Percentiles rank a stretch among this genome's conserved stretches.
Evolutionary conservation across 2,888 invertebrate genomes (phyloP).

Genomic region (Lasioglossum lativentre): DNA sequence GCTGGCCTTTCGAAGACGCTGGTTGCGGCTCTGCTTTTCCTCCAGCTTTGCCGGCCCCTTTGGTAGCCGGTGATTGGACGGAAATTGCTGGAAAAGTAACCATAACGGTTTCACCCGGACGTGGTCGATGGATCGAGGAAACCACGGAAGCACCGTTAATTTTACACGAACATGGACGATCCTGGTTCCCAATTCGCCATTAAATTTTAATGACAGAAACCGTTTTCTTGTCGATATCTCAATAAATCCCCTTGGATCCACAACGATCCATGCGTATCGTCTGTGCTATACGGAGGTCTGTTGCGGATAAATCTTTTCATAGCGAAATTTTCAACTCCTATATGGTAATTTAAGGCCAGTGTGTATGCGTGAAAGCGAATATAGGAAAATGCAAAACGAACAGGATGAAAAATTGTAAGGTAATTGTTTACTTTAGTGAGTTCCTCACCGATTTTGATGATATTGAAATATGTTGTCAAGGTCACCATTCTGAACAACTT

Average conservation of each 20-base stretch:
- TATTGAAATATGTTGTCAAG: no score
- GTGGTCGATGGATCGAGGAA: neutral
- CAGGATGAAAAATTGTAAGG: neutral
- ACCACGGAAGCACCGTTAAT: slow-evolving; percentile 11
- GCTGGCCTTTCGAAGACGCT: slow-evolving; percentile 28
- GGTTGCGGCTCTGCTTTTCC: slow-evolving; percentile 42
- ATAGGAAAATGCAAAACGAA: neutral
- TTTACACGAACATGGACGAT: slow-evolving; percentile 1
- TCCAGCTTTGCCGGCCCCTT: slow-evolving; percentile 42
- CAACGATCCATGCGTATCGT: neutral
- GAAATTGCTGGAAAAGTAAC: slow-evolving; percentile 59
- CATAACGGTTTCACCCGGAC: slow-evolving; percentile 27
- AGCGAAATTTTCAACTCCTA: no score
- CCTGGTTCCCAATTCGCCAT: neutral
- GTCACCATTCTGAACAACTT: no score
- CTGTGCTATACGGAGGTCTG: no score
- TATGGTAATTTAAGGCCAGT: neutral
- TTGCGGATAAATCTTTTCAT: neutral
- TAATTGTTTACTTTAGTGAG: no score
- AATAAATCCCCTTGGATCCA: neutral
- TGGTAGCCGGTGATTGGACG: slow-evolving; percentile 54
- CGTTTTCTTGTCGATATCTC: neutral
- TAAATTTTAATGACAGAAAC: slow-evolving; percentile 1
- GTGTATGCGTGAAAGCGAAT: neutral
- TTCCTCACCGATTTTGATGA: no score